Percentiles rank a stretch among this genome's conserved stretches.
These are phyloP conservation scores for Erebia ligea DNA, from an alignment of 2,888 invertebrate genomes.

Conservation along the genomic window DNA sequence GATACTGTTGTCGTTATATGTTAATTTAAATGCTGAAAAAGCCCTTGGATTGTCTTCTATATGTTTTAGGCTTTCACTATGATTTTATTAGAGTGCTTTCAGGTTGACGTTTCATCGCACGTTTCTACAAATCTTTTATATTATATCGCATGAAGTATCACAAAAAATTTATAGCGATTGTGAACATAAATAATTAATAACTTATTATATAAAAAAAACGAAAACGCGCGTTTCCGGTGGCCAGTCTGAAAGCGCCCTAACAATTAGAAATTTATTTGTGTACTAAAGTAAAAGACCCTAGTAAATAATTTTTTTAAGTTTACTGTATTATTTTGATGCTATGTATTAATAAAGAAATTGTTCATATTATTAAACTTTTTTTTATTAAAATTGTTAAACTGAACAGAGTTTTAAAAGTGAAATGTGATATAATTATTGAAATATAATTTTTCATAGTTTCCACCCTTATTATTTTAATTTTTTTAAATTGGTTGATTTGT, in stretches of 20 bases:
- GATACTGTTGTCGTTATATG: neutral
- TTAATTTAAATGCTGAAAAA: neutral
- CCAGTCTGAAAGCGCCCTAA: slow-evolving; percentile 7
- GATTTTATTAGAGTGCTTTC: neutral
- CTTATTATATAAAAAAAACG: neutral
- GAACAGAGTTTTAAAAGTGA: neutral
- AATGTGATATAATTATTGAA: neutral
- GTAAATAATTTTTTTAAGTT: slow-evolving; percentile 26
- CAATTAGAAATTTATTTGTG: slow-evolving; percentile 20
- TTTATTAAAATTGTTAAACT: neutral
- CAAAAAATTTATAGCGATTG: neutral
- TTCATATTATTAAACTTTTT: slow-evolving; percentile 12
- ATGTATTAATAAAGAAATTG: slow-evolving; percentile 22
- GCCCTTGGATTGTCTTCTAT: slow-evolving; percentile 7
- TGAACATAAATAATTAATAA: neutral
- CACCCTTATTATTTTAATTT: no score
- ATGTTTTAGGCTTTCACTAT: neutral
- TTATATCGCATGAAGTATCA: neutral
- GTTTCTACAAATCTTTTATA: neutral
- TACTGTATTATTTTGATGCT: slow-evolving; percentile 26
- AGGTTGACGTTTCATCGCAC: neutral
- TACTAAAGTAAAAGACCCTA: slow-evolving; percentile 27
- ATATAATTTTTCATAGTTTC: neutral
- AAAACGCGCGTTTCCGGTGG: neutral
- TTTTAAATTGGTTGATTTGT: no score